These are phyloP conservation scores for Porites divaricata DNA, from an alignment of 92 coral and sea anemone genomes.

Conservation along the genomic window DNA sequence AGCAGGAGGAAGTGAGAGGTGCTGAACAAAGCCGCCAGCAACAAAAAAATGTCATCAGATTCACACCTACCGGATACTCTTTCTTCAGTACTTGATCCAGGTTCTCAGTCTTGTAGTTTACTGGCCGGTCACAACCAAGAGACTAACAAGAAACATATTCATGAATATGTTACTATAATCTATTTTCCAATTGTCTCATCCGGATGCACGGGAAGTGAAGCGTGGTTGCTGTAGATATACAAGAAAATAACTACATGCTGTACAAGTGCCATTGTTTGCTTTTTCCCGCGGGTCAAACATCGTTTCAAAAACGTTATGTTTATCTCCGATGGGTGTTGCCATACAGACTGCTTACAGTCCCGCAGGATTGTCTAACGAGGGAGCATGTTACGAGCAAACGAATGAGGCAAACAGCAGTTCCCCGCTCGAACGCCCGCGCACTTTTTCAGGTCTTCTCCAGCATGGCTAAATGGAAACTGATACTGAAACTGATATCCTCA, in stretches of 20 bases:
- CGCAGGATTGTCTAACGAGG: too few relatives aligned
- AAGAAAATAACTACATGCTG: too few relatives aligned
- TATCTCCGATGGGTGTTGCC: too few relatives aligned
- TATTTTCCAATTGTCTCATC: background rate
- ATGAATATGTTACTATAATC: background rate
- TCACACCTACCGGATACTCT: slow-evolving; percentile 77
- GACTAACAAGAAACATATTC: slow-evolving; percentile 37
- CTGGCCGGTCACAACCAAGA: slow-evolving; percentile 88
- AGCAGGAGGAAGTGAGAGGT: background rate
- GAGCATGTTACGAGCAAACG: too few relatives aligned
- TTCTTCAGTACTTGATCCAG: slow-evolving; percentile 73
- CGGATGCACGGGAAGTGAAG: background rate
- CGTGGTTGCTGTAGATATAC: background rate
- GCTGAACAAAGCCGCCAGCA: background rate
- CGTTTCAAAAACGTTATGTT: too few relatives aligned
- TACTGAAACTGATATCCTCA: background rate
- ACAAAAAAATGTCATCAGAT: background rate
- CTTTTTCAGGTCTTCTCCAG: too few relatives aligned
- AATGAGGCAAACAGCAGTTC: too few relatives aligned
- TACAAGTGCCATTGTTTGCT: too few relatives aligned
- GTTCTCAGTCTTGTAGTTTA: slow-evolving; percentile 84
- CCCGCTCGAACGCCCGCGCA: too few relatives aligned
- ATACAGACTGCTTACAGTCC: too few relatives aligned
- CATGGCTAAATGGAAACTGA: too few relatives aligned
- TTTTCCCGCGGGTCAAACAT: too few relatives aligned